phyloP scores from a whole-genome alignment of 1,140 invertebrate genomes.

The Aphaenogaster ashmeadi region DNA sequence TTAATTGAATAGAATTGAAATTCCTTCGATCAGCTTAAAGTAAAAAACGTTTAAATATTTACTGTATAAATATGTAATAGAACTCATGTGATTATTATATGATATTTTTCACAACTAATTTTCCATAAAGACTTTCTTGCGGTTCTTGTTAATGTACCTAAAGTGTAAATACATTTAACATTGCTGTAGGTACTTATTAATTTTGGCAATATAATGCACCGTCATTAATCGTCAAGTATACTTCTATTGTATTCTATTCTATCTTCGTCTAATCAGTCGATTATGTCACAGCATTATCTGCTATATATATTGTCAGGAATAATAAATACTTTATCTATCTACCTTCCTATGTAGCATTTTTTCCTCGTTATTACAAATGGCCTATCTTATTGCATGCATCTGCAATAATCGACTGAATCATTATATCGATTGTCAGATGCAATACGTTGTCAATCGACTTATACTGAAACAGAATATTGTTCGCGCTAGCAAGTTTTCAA shows the following conservation, averaged over 20 bases:
- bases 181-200: background rate
- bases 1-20: background rate
- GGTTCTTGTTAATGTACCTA: background rate
- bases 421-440: background rate
- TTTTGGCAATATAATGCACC: background rate
- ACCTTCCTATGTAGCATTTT: background rate
- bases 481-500: background rate
- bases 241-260: background rate
- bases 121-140: background rate
- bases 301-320: background rate
- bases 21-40: background rate
- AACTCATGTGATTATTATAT: background rate
- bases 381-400: background rate
- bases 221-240: background rate
- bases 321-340: conserved; percentile 7
- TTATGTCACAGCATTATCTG: background rate
- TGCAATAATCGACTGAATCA: background rate
- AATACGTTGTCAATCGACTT: background rate
- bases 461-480: background rate
- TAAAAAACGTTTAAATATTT: conserved; percentile 1
- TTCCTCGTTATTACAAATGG: background rate
- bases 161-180: background rate
- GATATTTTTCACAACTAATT: background rate
- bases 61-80: background rate
- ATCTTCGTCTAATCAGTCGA: background rate